These are phyloP conservation scores for Delphinapterus leucas DNA, from an alignment of 2,113 vertebrate genomes.

Conservation along the genomic window DNA sequence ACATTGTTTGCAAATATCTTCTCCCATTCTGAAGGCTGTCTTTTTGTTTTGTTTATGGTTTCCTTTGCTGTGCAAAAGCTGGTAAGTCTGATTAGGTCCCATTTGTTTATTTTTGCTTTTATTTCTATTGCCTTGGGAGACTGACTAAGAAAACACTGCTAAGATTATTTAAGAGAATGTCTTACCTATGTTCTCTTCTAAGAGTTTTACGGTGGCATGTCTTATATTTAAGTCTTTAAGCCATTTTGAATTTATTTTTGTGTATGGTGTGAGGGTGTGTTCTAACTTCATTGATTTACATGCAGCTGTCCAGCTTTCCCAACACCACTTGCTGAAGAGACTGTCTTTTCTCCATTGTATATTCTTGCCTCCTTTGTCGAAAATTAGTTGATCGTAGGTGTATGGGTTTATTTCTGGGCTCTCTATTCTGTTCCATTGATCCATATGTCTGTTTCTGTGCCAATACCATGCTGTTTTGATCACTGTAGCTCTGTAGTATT, in stretches of 20 bases:
- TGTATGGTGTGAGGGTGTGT: background rate
- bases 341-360: too few relatives aligned
- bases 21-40: background rate
- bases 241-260: background rate
- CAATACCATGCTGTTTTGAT: too few relatives aligned
- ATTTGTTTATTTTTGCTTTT: background rate
- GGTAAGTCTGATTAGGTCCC: background rate
- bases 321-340: background rate
- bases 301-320: background rate
- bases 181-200: background rate
- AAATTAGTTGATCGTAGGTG: too few relatives aligned
- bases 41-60: background rate
- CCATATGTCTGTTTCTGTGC: too few relatives aligned
- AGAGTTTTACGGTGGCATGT: background rate
- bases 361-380: too few relatives aligned
- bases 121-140: background rate
- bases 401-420: too few relatives aligned
- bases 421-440: too few relatives aligned
- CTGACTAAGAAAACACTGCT: background rate
- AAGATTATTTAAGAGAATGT: background rate
- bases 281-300: background rate
- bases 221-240: background rate
- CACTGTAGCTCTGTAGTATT: too few relatives aligned
- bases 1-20: background rate
- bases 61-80: background rate